Evolutionary conservation across 1,140 invertebrate genomes (phyloP).

Genomic region (Dendrolimus kikuchii): DNA sequence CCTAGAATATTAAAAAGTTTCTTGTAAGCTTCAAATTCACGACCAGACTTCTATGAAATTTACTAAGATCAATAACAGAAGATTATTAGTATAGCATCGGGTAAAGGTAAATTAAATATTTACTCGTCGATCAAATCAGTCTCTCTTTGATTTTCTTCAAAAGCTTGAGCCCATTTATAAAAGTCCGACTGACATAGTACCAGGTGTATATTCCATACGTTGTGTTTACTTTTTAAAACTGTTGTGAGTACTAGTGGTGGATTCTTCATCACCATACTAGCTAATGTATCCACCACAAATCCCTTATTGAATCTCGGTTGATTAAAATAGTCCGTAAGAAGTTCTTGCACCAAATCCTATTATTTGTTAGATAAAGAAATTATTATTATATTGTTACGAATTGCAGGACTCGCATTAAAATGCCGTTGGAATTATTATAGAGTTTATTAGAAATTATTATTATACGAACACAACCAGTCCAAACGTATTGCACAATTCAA

Average conservation of each 20-base stretch:
- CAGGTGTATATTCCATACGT: constrained; percentile 45
- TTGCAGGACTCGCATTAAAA: too few species aligned
- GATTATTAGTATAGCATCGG: neutral
- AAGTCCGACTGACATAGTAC: constrained; percentile 55
- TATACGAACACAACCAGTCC: too few species aligned
- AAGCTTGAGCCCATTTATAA: constrained; percentile 42
- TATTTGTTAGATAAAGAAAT: neutral
- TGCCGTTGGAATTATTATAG: too few species aligned
- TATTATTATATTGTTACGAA: too few species aligned
- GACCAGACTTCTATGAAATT: neutral
- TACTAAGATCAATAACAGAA: too few species aligned
- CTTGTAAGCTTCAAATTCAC: neutral
- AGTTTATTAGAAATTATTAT: too few species aligned
- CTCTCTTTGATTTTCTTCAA: constrained; percentile 42
- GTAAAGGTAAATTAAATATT: constrained; percentile 17
- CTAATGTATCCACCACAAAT: constrained; percentile 49
- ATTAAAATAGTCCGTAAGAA: constrained; percentile 43
- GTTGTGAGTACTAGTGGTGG: constrained; percentile 37
- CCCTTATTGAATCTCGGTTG: constrained; percentile 40
- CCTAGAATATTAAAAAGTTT: constrained; percentile 10
- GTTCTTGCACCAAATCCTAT: constrained; percentile 48
- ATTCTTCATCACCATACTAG: constrained; percentile 43
- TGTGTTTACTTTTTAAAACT: constrained; percentile 47
- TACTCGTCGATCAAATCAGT: constrained; percentile 41
- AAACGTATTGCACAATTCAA: too few species aligned